phyloP scores from a whole-genome alignment of 1,140 invertebrate genomes.

The Heliconius nattereri region DNA sequence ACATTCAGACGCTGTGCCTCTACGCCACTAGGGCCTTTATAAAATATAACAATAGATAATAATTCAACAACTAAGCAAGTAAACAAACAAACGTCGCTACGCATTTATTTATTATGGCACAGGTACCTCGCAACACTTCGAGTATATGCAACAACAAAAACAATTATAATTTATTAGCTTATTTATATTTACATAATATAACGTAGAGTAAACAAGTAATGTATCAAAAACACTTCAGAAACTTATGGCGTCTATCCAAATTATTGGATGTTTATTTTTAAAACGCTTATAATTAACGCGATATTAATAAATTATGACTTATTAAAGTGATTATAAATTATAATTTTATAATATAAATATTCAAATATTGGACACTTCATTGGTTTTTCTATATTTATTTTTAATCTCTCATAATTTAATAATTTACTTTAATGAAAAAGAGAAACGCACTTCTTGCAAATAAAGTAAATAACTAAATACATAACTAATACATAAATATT shows the following conservation, averaged over 20 bases:
- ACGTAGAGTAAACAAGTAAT: constrained; percentile 4
- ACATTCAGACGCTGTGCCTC: too few relatives aligned
- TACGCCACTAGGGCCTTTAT: too few relatives aligned
- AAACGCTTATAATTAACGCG: not conserved
- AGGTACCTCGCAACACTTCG: not conserved
- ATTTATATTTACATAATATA: not conserved
- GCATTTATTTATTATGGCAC: not conserved
- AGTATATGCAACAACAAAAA: not conserved
- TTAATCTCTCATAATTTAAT: too few relatives aligned
- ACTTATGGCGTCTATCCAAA: not conserved
- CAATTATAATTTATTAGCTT: not conserved
- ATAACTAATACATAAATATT: too few relatives aligned
- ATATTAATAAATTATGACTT: not conserved
- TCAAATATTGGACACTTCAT: too few relatives aligned
- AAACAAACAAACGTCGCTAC: not conserved
- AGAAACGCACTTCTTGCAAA: too few relatives aligned
- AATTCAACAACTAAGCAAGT: not conserved
- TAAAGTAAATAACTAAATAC: too few relatives aligned
- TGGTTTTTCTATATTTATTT: too few relatives aligned
- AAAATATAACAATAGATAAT: not conserved
- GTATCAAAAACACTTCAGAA: not conserved
- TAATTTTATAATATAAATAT: too few relatives aligned
- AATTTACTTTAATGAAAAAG: too few relatives aligned
- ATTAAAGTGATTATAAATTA: too few relatives aligned
- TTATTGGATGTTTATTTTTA: not conserved